Evolutionary conservation across 1,140 invertebrate genomes (phyloP), one percentile per base, ranked within the genome.

Genomic region (Drosophila mojavensis): DNA sequence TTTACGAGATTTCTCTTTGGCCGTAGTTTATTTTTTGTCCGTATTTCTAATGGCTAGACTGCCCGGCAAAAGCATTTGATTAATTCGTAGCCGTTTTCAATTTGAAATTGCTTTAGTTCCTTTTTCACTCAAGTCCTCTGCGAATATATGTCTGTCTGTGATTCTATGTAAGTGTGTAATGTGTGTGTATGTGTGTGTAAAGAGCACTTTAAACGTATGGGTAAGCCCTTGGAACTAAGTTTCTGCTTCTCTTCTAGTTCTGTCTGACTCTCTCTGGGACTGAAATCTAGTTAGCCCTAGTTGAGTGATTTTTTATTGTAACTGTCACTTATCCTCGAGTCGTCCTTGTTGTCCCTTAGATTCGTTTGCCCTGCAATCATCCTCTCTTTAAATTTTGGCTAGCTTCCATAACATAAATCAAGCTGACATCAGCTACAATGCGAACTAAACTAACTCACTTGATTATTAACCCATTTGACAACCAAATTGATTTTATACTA

Each of bases 11-110:
- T 45, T 69, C 54, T 65, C 64, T 79, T 72, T 72, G 69, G 72
- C 62, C 68, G 43, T 53, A 30, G 58, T 54, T 50, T 9, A 33
- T 33, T 63, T 36, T 41, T 20, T 59, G 43, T 72, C n/a, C 41
- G 51, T 15, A 24, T 33, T 28, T n/a, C 10, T 67, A 64, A 70
- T 70, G 53, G 60, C 45, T 50, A 33, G 39, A 48, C 45, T 68
- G 62, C 63, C 56, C 61, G 60, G 68, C 68, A 79, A 63, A 90
- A 78, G 75, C 85, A 75, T 90, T 89, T 89, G 84, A 89, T 89
- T 89, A 89, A 89, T 89, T 90, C 75, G 85, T 78, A 81, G 81
- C 75, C 84, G 84, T 90, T 89, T 88, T 89, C 85, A 89, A 90
- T 89, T 83, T 84, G 71, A 71, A 89, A 89, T 90, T 89, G 75